A percentile compares a stretch with the other conserved stretches of the same genome.
Evolutionary conservation across 2,888 invertebrate genomes (phyloP).

Genomic region (Serrognathus titanus): DNA sequence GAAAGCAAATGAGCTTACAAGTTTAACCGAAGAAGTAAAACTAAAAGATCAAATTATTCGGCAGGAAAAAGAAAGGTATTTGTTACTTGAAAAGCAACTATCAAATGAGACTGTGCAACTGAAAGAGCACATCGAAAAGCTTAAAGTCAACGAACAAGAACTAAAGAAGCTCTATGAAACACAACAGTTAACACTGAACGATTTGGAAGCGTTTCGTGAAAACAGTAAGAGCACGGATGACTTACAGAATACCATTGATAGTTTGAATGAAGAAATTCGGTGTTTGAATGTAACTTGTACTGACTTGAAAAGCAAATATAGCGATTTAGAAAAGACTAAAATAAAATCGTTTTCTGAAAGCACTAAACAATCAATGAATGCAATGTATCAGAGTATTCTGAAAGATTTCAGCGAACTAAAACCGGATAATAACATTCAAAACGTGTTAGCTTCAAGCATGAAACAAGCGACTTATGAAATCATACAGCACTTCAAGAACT

Average conservation of each 20-base stretch:
- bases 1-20: background rate
- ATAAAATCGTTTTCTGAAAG: constrained; percentile 24
- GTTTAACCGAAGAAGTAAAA: constrained; percentile 6
- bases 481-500: constrained; percentile 20
- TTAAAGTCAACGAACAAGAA: background rate
- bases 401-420: constrained; percentile 23
- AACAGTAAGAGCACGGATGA: constrained; percentile 16
- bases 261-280: constrained; percentile 20
- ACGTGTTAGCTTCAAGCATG: constrained; percentile 25
- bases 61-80: constrained; percentile 8
- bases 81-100: constrained; percentile 12
- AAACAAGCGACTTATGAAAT: constrained; percentile 27
- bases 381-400: constrained; percentile 37
- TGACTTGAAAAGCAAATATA: constrained; percentile 11
- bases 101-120: constrained; percentile 16
- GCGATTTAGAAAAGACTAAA: constrained; percentile 11
- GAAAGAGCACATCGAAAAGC: background rate
- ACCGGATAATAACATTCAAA: constrained; percentile 18
- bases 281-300: constrained; percentile 23
- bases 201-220: constrained; percentile 22
- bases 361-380: constrained; percentile 39
- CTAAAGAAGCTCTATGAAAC: constrained; percentile 6
- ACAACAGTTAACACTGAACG: constrained; percentile 18
- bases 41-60: constrained; percentile 17
- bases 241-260: constrained; percentile 15